phyloP scores from a whole-genome alignment of 2,113 vertebrate species.

The Epinephelus cyanopodus region DNA sequence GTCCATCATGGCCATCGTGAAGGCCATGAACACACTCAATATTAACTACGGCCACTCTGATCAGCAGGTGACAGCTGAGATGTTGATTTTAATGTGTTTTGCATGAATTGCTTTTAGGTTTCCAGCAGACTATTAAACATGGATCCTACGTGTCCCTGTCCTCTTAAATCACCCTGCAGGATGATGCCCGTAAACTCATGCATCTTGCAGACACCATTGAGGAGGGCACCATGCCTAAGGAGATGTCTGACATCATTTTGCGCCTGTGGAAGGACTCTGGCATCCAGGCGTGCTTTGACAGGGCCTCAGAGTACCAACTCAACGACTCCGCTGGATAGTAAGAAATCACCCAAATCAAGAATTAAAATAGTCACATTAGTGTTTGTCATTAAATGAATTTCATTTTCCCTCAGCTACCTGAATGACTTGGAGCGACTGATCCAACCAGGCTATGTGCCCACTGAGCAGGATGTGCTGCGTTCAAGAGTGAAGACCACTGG shows the following conservation, averaged over 20 bases:
- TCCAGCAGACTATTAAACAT: not conserved
- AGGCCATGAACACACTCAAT: slow-evolving; percentile 93
- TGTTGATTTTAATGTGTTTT: not conserved
- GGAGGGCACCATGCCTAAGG: slow-evolving; percentile 97
- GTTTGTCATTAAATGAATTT: not conserved
- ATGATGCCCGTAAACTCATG: slow-evolving; percentile 94
- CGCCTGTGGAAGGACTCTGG: slow-evolving; percentile 95
- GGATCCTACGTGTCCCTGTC: not conserved
- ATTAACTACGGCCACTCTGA: slow-evolving; percentile 91
- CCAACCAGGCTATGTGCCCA: slow-evolving; percentile 93
- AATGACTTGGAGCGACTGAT: slow-evolving; percentile 93
- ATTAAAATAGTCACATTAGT: not conserved
- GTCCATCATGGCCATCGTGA: slow-evolving; percentile 95
- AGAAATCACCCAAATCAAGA: slow-evolving; percentile 22
- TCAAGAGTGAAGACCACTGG: slow-evolving; percentile 98
- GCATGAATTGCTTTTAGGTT: not conserved
- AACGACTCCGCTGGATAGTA: slow-evolving; percentile 99
- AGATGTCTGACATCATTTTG: slow-evolving; percentile 94
- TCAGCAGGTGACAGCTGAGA: slow-evolving; percentile 85
- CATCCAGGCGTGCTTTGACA: slow-evolving; percentile 94
- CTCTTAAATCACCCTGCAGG: slow-evolving; percentile 78
- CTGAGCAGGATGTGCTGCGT: slow-evolving; percentile 96
- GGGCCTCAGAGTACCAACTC: slow-evolving; percentile 97
- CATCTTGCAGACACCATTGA: slow-evolving; percentile 97
- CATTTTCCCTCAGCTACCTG: slow-evolving; percentile 87